These are phyloP conservation scores for Platalea minor DNA, from an alignment of 2,797 vertebrate species.

Conservation along the genomic window DNA sequence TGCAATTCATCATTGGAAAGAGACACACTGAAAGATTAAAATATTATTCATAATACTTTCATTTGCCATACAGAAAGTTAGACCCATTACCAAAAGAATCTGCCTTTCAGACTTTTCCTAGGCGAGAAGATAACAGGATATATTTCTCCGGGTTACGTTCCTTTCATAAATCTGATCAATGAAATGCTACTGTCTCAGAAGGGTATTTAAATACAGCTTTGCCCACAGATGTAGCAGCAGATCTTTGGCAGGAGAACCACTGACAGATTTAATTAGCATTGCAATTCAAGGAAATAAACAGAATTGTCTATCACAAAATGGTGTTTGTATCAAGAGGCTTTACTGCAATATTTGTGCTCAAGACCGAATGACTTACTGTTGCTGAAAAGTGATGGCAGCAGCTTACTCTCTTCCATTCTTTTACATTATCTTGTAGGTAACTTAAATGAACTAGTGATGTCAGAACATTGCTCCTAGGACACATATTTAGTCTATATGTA, in stretches of 20 bases:
- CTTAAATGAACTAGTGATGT: neutral
- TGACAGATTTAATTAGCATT: constrained; percentile 56
- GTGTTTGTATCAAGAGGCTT: constrained; percentile 1
- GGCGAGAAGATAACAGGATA: constrained; percentile 24
- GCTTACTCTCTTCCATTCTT: neutral
- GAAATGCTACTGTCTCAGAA: constrained; percentile 26
- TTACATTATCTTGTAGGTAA: neutral
- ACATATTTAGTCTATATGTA: neutral
- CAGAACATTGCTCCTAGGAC: neutral
- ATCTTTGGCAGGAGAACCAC: constrained; percentile 16
- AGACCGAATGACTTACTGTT: constrained; percentile 1
- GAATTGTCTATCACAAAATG: constrained; percentile 32
- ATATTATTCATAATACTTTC: neutral
- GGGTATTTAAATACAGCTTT: constrained; percentile 42
- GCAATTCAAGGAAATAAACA: constrained; percentile 20
- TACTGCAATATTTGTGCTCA: constrained; percentile 19
- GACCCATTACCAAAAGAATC: constrained; percentile 15
- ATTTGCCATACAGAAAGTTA: constrained; percentile 9
- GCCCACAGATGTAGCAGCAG: constrained; percentile 35
- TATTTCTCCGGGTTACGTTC: neutral
- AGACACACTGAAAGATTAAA: neutral
- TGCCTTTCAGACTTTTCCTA: constrained; percentile 31
- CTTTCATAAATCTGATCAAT: constrained; percentile 4
- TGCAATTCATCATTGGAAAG: constrained; percentile 5
- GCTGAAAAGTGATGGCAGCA: neutral